Base-by-base conservation (phyloP, 2,797 vertebrate species). In the Holocentrus rufus region DNA sequence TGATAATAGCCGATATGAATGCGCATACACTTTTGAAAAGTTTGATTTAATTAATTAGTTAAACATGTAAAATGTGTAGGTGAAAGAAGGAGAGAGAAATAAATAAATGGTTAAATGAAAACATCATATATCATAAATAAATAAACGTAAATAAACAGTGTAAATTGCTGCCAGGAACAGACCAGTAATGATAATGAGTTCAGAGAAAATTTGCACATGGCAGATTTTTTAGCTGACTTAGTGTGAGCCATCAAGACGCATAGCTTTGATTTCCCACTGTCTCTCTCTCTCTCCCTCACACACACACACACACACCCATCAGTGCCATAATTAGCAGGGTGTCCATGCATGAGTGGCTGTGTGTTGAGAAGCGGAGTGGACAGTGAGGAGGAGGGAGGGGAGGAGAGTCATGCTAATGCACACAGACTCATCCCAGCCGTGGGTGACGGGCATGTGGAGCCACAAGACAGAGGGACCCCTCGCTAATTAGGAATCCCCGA, bases 401-500 rank as follows among this genome's bases (percentile, higher is more conserved):
- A 65, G 74, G 76, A 57, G 74, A 70, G 69, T 83, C 80, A 77
- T 44, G 69, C 59, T 86, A 89, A 89, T 83, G 25, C 55, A 18
- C 79, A 74, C 70, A 67, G 83, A 80, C 83, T 77, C 61, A 65
- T 81, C 86, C 73, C 69, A 56, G 46, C 61, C 49, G 52, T 70
- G 82, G 82, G 68, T 72, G 83, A 87, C 82, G 80, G 85, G 69
- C 84, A 77, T 85, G 83, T 74, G 80, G 76, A 78, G 69, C 65
- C 74, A 61, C 56, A 71, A 70, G 77, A 90, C 53, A 44, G 70
- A 87, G 70, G 71, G 66, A 50, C 57, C 60, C 66, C 78, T 85
- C 50, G 44, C 85, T 91, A 91, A 93, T 93, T 93, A 92, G 72
- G 59, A 75, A 81, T 65, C 79, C 67, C 46, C 68, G n/a, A 69